phyloP scores from a whole-genome alignment of 2,113 vertebrate species.

The Percopsis transmontana region DNA sequence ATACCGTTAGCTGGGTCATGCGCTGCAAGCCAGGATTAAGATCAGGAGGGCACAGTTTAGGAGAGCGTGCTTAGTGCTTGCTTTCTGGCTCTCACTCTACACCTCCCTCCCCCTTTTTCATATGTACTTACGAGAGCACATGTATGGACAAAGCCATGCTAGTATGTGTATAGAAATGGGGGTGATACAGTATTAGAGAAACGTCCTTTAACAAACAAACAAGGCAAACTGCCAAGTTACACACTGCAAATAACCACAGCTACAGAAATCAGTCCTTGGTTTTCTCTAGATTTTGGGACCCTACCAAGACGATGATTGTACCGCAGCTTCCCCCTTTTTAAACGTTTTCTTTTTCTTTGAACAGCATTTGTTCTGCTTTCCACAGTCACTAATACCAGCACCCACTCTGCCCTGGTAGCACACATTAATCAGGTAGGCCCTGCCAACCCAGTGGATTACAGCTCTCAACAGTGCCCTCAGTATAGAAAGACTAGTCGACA shows the following conservation, averaged over 20 bases:
- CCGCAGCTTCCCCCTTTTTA: background rate
- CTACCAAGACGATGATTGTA: background rate
- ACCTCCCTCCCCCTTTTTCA: background rate
- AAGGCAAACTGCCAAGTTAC: too few relatives aligned
- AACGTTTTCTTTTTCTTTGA: background rate
- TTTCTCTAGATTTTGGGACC: background rate
- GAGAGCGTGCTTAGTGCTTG: background rate
- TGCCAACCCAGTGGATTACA: constrained; percentile 58
- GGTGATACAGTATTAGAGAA: too few relatives aligned
- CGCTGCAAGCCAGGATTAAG: constrained; percentile 73
- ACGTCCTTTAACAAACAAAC: too few relatives aligned
- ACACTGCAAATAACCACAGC: background rate
- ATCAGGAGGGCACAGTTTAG: constrained; percentile 65
- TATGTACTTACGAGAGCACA: background rate
- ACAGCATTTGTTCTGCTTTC: constrained; percentile 16
- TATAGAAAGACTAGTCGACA: constrained; percentile 21
- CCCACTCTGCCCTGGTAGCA: constrained; percentile 63
- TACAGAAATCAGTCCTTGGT: background rate
- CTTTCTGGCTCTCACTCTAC: constrained; percentile 21
- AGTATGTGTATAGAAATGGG: too few relatives aligned
- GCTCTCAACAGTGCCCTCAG: constrained; percentile 23
- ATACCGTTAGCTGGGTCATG: constrained; percentile 77
- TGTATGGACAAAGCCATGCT: background rate
- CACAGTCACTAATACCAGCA: constrained; percentile 42
- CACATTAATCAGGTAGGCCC: constrained; percentile 46